Conservation (phyloP, 1,140 invertebrate species). For the Ectropis grisescens region DNA sequence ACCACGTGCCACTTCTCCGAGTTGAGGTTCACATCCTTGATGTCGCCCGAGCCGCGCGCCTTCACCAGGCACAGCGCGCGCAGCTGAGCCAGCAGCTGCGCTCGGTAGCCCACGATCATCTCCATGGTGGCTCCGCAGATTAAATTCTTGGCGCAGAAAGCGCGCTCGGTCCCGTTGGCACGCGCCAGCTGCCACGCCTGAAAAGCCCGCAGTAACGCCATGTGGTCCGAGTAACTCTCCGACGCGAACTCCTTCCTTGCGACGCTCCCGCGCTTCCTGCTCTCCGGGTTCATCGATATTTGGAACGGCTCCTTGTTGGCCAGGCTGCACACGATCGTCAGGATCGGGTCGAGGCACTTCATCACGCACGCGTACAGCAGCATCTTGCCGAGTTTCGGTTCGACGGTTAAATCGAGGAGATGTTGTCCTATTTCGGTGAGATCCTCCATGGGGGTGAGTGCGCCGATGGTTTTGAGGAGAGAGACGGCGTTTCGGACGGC, state of each 20-base stretch:
- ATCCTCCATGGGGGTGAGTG: conserved; percentile 85
- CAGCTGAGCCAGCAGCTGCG: conserved; percentile 88
- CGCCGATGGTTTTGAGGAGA: conserved; percentile 86
- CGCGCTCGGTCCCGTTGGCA: conserved; percentile 76
- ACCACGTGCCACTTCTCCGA: conserved; percentile 93
- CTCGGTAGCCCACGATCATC: conserved; percentile 83
- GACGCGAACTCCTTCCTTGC: conserved; percentile 80
- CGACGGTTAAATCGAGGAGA: conserved; percentile 90
- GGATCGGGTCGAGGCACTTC: conserved; percentile 94
- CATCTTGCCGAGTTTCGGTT: conserved; percentile 93
- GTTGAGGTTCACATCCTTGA: conserved; percentile 85
- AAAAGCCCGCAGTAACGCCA: conserved; percentile 88
- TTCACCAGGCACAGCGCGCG: conserved; percentile 87
- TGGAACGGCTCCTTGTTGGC: conserved; percentile 89
- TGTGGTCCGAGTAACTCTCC: conserved; percentile 91
- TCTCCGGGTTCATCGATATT: conserved; percentile 77
- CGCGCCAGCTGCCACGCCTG: conserved; percentile 83
- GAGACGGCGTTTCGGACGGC: conserved; percentile 84
- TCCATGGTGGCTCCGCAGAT: conserved; percentile 89
- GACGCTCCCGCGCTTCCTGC: conserved; percentile 73
- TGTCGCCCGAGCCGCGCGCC: conserved; percentile 79
- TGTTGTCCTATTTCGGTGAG: conserved; percentile 85
- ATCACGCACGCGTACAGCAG: conserved; percentile 91
- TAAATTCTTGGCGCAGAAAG: conserved; percentile 86
- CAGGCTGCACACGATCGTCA: conserved; percentile 92